Base-by-base conservation (phyloP, 2,797 vertebrate species). In the Smutsia gigantea region DNA sequence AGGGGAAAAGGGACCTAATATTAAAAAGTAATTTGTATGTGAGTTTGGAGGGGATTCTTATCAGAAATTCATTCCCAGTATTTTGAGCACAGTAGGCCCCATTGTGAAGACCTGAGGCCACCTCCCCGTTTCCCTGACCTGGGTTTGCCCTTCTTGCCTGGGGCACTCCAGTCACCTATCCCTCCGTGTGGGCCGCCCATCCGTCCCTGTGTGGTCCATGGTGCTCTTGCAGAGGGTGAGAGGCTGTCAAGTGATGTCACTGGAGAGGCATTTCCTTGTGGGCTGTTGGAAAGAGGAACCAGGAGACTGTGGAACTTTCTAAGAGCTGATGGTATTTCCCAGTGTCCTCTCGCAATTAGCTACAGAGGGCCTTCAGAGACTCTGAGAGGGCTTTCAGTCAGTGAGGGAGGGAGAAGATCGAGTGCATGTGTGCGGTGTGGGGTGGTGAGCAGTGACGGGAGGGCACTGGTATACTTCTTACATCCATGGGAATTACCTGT, bases 211-310 rank as follows among this genome's bases (percentile, higher is more conserved):
- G 66, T 95, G 82, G 82, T 69, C 82, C 29, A 7, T 15, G 13
- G 39, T 14, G 31, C 4, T 61, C n/a, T 57, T 71, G 31, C 34
- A 82, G 49, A 79, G 63, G 42, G 31, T 23, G 8, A 64, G 53
- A 71, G 42, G 51, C 78, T 72, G 42, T 46, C 29, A 37, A 18
- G 39, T 57, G 92, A 72, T 57, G 34, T 49, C 39, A 69, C 21
- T 68, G 19, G 83, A 75, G 61, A 96, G 77, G 4, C 10, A 63
- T 66, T 92, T 96, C 72, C 77, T 87, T 37, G 49, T 81, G 75
- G 61, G 37, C 77, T 78, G 29, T 79, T 95, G 79, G 34, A 86
- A 87, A 93, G 79, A 69, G 23, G 57, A 91, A 72, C 81, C 34
- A 77, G 90, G 69, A 79, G 75, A 83, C 46, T 71, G 31, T 19